phyloP scores from a whole-genome alignment of 2,797 vertebrate species.

The Menidia menidia region DNA sequence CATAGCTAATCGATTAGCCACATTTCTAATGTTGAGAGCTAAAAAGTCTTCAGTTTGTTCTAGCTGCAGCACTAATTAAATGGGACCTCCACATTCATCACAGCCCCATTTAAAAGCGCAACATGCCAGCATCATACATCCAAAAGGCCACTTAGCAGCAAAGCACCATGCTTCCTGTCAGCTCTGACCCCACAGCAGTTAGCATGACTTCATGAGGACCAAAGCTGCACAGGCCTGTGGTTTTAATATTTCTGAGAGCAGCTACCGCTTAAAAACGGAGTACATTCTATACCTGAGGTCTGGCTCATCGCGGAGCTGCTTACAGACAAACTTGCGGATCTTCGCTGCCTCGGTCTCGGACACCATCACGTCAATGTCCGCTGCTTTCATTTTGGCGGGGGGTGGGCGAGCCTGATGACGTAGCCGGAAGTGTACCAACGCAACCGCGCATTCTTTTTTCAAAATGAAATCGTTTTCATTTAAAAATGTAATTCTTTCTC shows the following conservation, averaged over 20 bases:
- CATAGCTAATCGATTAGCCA: too few relatives aligned
- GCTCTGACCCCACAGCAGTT: too few relatives aligned
- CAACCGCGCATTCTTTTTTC: not conserved
- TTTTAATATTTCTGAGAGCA: fast-evolving
- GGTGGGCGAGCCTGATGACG: fast-evolving
- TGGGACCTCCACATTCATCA: too few relatives aligned
- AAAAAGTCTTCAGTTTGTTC: too few relatives aligned
- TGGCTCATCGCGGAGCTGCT: conserved; percentile 53
- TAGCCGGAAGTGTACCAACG: conserved; percentile 32
- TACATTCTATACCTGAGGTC: conserved; percentile 73
- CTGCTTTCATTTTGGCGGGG: not conserved
- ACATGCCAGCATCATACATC: too few relatives aligned
- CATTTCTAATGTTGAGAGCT: too few relatives aligned
- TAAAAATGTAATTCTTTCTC: not conserved
- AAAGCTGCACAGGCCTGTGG: not conserved
- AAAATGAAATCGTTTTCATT: not conserved
- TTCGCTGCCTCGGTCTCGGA: conserved; percentile 3
- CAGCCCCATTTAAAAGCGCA: too few relatives aligned
- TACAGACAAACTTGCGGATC: conserved; percentile 67
- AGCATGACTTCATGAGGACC: too few relatives aligned
- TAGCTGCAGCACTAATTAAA: too few relatives aligned
- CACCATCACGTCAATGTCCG: conserved; percentile 26
- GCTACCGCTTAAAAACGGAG: not conserved
- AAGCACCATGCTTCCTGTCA: too few relatives aligned
- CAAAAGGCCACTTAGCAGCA: too few relatives aligned